Base-by-base conservation (phyloP, 2,888 invertebrate species). In the Acrobasis consociella region DNA sequence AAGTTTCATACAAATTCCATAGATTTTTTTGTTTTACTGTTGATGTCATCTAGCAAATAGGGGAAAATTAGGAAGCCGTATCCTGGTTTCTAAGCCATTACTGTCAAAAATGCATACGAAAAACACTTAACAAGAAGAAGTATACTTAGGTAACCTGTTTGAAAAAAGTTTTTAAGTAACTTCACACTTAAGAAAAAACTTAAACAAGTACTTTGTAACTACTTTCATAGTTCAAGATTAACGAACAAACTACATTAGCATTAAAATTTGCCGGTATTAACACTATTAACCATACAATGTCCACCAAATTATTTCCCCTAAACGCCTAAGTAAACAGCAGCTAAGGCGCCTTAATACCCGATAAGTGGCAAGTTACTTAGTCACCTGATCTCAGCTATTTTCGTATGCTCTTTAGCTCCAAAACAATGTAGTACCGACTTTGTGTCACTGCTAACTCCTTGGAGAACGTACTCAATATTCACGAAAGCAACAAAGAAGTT, bases 391-490 rank as follows among this genome's bases (percentile, higher is more conserved):
- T 63, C 64, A 68, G 72, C 71, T 78, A 71, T 77, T 83, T 74
- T 68, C 71, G 71, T 77, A 79, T 83, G 78, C 81, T 80, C 74
- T 77, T 74, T 75, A 76, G 71, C 70, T 74, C 64, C 52, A 72
- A 73, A 76, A 81, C 78, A 82, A 77, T 79, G 76, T 78, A 72
- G 72, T 39, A 13, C 37, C 61, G 62, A 49, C 58, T 58, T 62
- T 61, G 62, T 56, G 58, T 61, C 60, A 63, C 62, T 62, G 53
- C 53, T 58, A 63, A 74, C 70, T 69, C 67, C 65, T 63, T 42
- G 13, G 53, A 61, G 61, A 46, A 53, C 49, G 46, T 72, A 66
- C 80, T 85, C 83, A 82, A 84, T 83, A 86, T 86, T 83, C 86
- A 82, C 70, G 73, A 74, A 72, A 67, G 72, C 69, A 69, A 73